These are phyloP conservation scores for Hozukius guyotensis DNA, from an alignment of 2,797 vertebrate species.

Conservation along the genomic window DNA sequence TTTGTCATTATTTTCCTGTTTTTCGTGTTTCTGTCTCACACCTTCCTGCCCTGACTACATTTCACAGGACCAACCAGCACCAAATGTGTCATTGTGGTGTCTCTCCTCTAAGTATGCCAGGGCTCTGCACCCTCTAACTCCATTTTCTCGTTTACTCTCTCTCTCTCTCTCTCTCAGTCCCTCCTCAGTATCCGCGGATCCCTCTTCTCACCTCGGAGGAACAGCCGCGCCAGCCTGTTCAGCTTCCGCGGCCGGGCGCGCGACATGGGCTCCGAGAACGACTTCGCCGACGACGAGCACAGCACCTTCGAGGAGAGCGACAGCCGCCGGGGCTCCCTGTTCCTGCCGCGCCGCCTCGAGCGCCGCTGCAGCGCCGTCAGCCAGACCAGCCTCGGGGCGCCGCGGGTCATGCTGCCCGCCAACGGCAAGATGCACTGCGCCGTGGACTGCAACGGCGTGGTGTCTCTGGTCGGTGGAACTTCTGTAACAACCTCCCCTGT, in stretches of 20 bases:
- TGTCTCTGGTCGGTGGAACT: constrained; percentile 92
- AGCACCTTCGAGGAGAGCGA: constrained; percentile 97
- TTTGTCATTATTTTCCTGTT: too few species aligned
- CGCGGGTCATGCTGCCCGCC: constrained; percentile 87
- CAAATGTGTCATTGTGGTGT: too few species aligned
- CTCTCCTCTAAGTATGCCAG: neutral
- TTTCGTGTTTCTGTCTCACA: too few species aligned
- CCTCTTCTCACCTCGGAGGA: constrained; percentile 92
- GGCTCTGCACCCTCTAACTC: neutral
- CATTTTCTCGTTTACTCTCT: neutral
- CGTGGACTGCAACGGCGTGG: constrained; percentile 96
- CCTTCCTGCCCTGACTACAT: too few species aligned
- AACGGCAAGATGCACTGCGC: constrained; percentile 98
- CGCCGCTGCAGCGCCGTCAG: constrained; percentile 92
- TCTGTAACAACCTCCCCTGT: constrained; percentile 89
- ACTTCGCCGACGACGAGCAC: constrained; percentile 97
- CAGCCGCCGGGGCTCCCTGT: constrained; percentile 93
- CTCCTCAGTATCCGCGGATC: constrained; percentile 93
- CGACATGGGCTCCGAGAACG: constrained; percentile 96
- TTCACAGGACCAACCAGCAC: too few species aligned
- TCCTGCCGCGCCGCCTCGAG: constrained; percentile 89
- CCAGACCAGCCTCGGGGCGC: constrained; percentile 89
- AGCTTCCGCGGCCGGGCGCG: constrained; percentile 93
- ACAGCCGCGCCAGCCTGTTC: constrained; percentile 93
- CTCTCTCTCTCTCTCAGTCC: constrained; percentile 79